phyloP scores from a whole-genome alignment of 2,113 vertebrate species.

The Psilopsiagon aurifrons region DNA sequence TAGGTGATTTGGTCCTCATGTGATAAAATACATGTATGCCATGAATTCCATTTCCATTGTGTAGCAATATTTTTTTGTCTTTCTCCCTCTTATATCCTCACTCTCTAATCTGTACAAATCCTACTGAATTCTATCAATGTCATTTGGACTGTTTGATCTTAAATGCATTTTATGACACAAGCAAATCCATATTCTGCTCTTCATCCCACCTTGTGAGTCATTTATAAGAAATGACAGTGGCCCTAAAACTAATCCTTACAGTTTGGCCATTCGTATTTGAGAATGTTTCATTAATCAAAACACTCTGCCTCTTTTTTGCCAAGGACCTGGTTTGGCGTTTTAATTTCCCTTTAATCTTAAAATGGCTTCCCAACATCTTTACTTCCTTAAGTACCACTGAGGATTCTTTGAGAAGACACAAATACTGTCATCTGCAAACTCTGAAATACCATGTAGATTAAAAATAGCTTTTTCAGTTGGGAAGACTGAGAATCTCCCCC shows the following conservation, averaged over 20 bases:
- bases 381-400: not conserved
- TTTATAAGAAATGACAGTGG: not conserved
- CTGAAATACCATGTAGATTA: not conserved
- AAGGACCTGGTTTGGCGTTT: not conserved
- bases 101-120: slow-evolving; percentile 34
- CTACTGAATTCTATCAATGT: not conserved
- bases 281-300: not conserved
- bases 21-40: slow-evolving; percentile 11
- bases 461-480: not conserved
- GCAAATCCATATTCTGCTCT: slow-evolving; percentile 2
- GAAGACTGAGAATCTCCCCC: not conserved
- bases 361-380: not conserved
- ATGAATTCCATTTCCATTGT: not conserved
- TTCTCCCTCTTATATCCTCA: not conserved
- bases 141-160: slow-evolving; percentile 32
- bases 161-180: not conserved
- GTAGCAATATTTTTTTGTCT: not conserved
- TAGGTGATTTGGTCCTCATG: not conserved
- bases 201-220: not conserved
- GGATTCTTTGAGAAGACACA: not conserved
- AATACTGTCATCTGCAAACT: not conserved
- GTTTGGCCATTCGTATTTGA: not conserved
- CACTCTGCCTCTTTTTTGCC: not conserved
- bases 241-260: not conserved
- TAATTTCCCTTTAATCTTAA: not conserved